Evolutionary conservation across 35 echinoderm and acorn worm genomes (phyloP), one percentile per base, ranked within the genome.

Genomic region (Hemicentrotus pulcherrimus): DNA sequence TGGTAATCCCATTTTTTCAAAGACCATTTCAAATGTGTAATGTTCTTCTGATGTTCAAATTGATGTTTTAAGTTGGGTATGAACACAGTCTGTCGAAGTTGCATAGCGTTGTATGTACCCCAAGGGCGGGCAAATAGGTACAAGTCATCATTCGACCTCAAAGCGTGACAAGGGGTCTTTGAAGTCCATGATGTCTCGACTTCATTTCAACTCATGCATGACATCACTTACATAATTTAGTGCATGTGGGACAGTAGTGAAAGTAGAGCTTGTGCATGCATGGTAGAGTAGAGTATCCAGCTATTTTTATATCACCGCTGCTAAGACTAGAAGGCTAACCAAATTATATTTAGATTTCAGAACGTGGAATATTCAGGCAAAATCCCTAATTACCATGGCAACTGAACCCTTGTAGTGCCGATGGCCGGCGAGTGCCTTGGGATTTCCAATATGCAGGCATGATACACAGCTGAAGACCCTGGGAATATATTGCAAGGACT

Each of bases 311-410:
- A 22, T 78, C 65, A 78, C 19, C 65, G 65, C 65, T 11, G 50
- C 65, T 28, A 78, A n/a, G 22, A 15, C 65, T 7, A 28, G 24
- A 78, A 55, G 65, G 24, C 7, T 22, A n/a, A 28, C 19, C 22
- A n/a, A 78, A 78, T 28, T 78, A 78, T 78, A 78, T 78, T 78
- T 78, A 78, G 65, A 78, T 18, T 78, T 78, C n/a, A 78, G 65
- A 78, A 71, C 61, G 3, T 24, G 19, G 65, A 1, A 78, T 78
- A 78, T 78, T 78, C 65, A 28, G 19, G 65, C 18, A 78, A 78
- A 78, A 28, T 78, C 65, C 65, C 65, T 78, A 22, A 78, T 78
- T 78, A n/a, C 65, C 65, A 78, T 78, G 65, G 65, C 65, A n/a
- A 78, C 65, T 70, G 65, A 78, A 78, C 19, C 65, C 65, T 78